These are phyloP conservation scores for Chanos chanos DNA, from an alignment of 2,797 vertebrate genomes.

Conservation along the genomic window DNA sequence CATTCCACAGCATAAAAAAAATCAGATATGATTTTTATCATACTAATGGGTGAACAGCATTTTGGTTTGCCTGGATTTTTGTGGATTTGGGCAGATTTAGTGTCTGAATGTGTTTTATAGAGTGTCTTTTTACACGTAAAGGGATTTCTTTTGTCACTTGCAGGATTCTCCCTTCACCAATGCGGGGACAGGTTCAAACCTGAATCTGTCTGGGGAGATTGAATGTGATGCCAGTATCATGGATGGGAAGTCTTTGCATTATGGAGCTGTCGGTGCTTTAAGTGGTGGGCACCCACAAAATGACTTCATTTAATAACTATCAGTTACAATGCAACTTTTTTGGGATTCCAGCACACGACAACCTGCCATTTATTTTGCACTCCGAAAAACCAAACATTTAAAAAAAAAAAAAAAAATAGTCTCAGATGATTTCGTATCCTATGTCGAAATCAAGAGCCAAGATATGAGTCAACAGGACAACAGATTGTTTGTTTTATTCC, in stretches of 20 bases:
- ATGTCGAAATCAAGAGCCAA: not conserved
- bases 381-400: not conserved
- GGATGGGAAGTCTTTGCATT: conserved; percentile 96
- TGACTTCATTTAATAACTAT: too few relatives aligned
- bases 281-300: conserved; percentile 78
- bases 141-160: conserved; percentile 42
- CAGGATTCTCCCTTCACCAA: conserved; percentile 99
- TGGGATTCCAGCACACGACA: too few relatives aligned
- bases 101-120: not conserved
- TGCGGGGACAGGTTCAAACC: conserved; percentile 95
- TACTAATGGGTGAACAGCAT: too few relatives aligned
- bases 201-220: conserved; percentile 94
- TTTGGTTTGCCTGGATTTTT: too few relatives aligned
- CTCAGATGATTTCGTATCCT: not conserved
- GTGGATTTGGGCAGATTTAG: too few relatives aligned
- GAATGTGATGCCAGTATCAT: conserved; percentile 99
- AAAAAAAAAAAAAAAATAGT: too few relatives aligned
- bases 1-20: too few relatives aligned
- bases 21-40: too few relatives aligned
- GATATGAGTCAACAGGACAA: conserved; percentile 18
- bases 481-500: conserved; percentile 39
- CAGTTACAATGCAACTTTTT: too few relatives aligned
- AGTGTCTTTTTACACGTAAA: not conserved
- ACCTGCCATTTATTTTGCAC: too few relatives aligned
- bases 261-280: conserved; percentile 92